A percentile compares a stretch with the other conserved stretches of the same genome.
These are phyloP conservation scores for Fabriciana adippe DNA, from an alignment of 2,888 invertebrate genomes.

Conservation along the genomic window DNA sequence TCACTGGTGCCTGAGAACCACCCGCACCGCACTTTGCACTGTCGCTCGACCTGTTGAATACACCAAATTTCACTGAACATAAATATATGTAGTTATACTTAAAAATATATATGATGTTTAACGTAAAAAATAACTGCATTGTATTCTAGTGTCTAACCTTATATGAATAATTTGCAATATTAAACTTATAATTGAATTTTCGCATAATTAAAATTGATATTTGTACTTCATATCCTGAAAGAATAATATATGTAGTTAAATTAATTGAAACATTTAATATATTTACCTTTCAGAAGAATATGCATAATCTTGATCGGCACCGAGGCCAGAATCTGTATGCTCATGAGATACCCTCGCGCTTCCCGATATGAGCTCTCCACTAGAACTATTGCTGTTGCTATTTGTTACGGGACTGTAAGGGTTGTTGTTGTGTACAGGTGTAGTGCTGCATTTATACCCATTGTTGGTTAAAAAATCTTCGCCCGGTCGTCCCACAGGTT, in stretches of 20 bases:
- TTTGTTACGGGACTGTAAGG: slow-evolving; percentile 78
- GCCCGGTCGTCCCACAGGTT: slow-evolving; percentile 57
- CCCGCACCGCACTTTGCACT: slow-evolving; percentile 84
- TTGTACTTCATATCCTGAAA: too few relatives aligned
- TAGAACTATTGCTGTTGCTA: slow-evolving; percentile 79
- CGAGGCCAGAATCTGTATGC: slow-evolving; percentile 89
- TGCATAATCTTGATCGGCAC: slow-evolving; percentile 89
- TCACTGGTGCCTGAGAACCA: slow-evolving; percentile 81
- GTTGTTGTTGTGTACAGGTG: slow-evolving; percentile 72
- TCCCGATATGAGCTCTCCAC: slow-evolving; percentile 76
- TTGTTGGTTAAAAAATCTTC: slow-evolving; percentile 75
- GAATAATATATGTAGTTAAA: neutral
- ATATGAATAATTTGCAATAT: too few relatives aligned
- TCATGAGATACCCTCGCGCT: slow-evolving; percentile 86
- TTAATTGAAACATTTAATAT: neutral
- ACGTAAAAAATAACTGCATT: too few relatives aligned
- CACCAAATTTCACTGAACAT: slow-evolving; percentile 8
- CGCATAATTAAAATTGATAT: too few relatives aligned
- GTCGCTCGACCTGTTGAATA: slow-evolving; percentile 83
- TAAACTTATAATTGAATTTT: too few relatives aligned
- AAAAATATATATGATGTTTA: neutral
- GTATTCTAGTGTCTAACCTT: too few relatives aligned
- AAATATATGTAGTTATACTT: neutral
- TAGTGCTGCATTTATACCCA: slow-evolving; percentile 70
- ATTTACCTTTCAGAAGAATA: slow-evolving; percentile 86